A percentile compares a stretch with the other conserved stretches of the same genome.
Evolutionary conservation across 2,888 invertebrate genomes (phyloP).

Genomic region (Agrochola litura): DNA sequence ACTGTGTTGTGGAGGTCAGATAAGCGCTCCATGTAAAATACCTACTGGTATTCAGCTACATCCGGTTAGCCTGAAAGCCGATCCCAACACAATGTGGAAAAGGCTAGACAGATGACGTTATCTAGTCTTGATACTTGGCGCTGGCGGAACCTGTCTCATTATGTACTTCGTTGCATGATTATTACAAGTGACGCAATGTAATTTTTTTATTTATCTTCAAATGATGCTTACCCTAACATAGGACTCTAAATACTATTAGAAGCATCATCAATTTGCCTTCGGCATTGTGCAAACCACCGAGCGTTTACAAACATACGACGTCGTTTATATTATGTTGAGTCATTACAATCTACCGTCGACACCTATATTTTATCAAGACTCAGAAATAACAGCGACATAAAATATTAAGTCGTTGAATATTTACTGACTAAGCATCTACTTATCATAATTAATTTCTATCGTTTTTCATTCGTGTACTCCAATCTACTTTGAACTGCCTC

Average conservation of each 20-base stretch:
- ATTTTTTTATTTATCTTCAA: too few relatives aligned
- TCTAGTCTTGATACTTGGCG: too few relatives aligned
- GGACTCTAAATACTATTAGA: neutral
- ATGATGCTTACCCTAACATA: neutral
- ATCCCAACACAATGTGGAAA: too few relatives aligned
- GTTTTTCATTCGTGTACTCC: neutral
- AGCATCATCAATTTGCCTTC: neutral
- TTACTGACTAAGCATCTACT: neutral
- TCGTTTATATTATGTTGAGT: neutral
- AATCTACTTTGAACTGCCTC: slow-evolving; percentile 8
- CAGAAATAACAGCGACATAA: neutral
- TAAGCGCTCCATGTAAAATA: too few relatives aligned
- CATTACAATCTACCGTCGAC: neutral
- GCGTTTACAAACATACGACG: neutral
- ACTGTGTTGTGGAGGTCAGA: too few relatives aligned
- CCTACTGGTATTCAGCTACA: too few relatives aligned
- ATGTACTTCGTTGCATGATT: too few relatives aligned
- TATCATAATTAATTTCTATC: slow-evolving; percentile 4
- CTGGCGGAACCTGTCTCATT: too few relatives aligned
- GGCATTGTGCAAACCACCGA: too few relatives aligned
- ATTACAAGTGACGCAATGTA: too few relatives aligned
- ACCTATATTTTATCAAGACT: neutral
- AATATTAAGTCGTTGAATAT: neutral
- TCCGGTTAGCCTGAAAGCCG: too few relatives aligned
- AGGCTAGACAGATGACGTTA: too few relatives aligned